These are phyloP conservation scores for Rhea americana DNA, from an alignment of 2,113 vertebrate genomes.

Conservation along the genomic window DNA sequence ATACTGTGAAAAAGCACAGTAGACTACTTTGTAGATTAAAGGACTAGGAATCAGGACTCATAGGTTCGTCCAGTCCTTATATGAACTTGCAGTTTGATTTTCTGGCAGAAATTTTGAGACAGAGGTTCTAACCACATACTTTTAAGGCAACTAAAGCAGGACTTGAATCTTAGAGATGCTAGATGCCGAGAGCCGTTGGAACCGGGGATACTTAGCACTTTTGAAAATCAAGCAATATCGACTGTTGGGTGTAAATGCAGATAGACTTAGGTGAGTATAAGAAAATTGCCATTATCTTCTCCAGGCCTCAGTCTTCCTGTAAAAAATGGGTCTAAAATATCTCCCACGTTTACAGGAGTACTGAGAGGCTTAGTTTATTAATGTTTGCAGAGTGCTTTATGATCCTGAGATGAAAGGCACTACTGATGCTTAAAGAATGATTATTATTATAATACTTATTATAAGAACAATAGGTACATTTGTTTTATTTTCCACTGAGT, in stretches of 20 bases:
- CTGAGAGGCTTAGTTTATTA: not conserved
- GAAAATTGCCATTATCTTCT: not conserved
- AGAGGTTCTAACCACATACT: not conserved
- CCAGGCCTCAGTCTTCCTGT: not conserved
- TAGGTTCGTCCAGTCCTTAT: not conserved
- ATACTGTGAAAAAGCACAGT: not conserved
- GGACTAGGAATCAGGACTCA: not conserved
- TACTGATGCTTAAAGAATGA: conserved; percentile 57
- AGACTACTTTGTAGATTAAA: not conserved
- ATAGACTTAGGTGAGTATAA: not conserved
- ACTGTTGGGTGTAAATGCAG: not conserved
- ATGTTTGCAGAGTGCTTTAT: conserved; percentile 41
- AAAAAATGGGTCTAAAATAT: not conserved
- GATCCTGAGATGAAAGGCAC: conserved; percentile 61
- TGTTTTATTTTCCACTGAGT: conserved; percentile 42
- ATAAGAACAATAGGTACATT: conserved; percentile 58
- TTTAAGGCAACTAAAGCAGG: not conserved
- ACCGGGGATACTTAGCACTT: not conserved
- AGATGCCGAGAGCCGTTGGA: not conserved
- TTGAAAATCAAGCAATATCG: not conserved
- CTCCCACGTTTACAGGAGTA: conserved; percentile 3
- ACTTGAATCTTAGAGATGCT: not conserved
- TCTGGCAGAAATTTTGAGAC: not conserved
- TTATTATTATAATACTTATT: conserved; percentile 51
- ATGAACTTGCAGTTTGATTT: not conserved